Base-by-base conservation (phyloP, 1,140 invertebrate genomes). In the Lithobius niger region DNA sequence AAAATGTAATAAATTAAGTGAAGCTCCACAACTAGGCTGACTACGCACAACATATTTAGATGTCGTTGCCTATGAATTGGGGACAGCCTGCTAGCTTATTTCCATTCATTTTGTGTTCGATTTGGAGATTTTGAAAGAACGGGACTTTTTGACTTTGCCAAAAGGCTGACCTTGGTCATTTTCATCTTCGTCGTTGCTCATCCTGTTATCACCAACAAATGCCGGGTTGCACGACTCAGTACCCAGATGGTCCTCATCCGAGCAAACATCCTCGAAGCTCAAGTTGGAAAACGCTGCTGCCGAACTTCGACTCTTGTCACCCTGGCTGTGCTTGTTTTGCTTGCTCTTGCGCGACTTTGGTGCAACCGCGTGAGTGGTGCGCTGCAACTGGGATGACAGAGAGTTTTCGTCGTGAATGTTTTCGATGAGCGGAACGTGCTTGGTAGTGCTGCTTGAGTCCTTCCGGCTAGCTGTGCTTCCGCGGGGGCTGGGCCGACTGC, bases 181-280 rank as follows among this genome's bases (percentile, higher is more conserved):
- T 15, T 50, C 48, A 50, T 50, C 48, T 4, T 50, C 48, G 48
- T 50, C 48, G 24, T 50, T 27, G 21, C 27, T 27, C 6, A 10
- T 6, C 24, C 48, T 3, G 24, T 50, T 27, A 26, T 50, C 48
- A 10, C 27, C 24, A 19, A 50, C 48, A 25, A 50, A 50, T 10
- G 48, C 48, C 16, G 24, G 48, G 48, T 50, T 27, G 21, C 21
- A 45, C 16, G 48, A 27, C 27, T 50, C 48, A 6, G 48, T 50
- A 21, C 13, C 25, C 16, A 19, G 16, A 18, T 70, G 66, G 27
- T 73, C 73, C 53, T 83, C 80, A 58, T 83, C 82, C 21, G 80
- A 81, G 1, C 80, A 79, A 61, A 83, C 82, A 66, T 86, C 83
- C 66, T 85, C 83, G 60, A 86, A 86, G 61, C 82, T 85, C 80